Conservation (phyloP, 2,797 vertebrate genomes). For the Typhlichthys subterraneus region DNA sequence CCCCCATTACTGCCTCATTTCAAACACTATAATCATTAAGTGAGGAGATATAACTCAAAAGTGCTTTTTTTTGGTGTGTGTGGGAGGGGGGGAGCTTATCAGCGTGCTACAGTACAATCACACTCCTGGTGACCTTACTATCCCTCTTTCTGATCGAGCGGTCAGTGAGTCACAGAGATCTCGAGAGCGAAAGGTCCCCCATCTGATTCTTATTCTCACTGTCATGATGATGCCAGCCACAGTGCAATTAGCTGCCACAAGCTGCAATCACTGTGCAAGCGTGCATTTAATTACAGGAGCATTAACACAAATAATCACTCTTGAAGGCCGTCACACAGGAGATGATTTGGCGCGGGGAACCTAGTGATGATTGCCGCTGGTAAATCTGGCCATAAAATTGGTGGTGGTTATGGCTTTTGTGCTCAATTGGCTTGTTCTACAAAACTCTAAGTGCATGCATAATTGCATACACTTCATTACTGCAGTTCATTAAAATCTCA, state of each 20-base stretch:
- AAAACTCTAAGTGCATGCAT: conserved; percentile 67
- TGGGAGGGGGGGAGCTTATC: no score
- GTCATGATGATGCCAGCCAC: conserved; percentile 51
- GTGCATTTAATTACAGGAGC: conserved; percentile 78
- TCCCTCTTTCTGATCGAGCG: no score
- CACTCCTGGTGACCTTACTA: neutral
- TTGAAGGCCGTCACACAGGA: conserved; percentile 68
- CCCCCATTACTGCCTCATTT: no score
- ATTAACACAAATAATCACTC: conserved; percentile 75
- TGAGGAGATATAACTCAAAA: no score
- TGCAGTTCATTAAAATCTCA: conserved; percentile 62
- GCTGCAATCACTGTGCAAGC: conserved; percentile 70
- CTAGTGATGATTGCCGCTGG: conserved; percentile 68
- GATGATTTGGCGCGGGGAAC: conserved; percentile 67
- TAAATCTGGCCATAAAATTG: conserved; percentile 74
- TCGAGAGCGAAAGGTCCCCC: conserved; percentile 30
- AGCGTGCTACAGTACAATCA: neutral
- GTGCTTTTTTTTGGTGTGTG: no score
- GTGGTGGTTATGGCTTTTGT: conserved; percentile 61
- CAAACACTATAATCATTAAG: neutral
- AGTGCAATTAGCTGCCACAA: conserved; percentile 66
- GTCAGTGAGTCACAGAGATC: conserved; percentile 30
- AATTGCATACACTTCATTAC: conserved; percentile 66
- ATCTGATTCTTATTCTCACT: conserved; percentile 61
- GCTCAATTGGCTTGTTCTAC: conserved; percentile 73